Evolutionary conservation across 2,888 invertebrate species (phyloP).

Genomic region (Agriopis marginaria): DNA sequence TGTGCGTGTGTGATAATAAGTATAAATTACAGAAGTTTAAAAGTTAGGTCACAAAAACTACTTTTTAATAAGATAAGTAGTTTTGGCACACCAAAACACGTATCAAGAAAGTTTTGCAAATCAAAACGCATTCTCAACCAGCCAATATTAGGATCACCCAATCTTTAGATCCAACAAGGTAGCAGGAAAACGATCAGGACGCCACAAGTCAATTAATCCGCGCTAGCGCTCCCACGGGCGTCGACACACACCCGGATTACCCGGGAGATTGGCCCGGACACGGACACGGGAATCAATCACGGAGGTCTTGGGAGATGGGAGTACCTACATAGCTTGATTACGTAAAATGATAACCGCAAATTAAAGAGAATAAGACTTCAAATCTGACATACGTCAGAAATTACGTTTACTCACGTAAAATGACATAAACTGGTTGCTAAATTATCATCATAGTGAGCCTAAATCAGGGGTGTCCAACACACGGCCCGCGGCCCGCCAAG

Average conservation of each 20-base stretch:
- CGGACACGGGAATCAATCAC: conserved; percentile 71
- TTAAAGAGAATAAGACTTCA: background rate
- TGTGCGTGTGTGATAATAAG: too few species aligned
- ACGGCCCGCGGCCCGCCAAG: too few species aligned
- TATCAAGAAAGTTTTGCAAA: too few species aligned
- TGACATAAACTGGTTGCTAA: too few species aligned
- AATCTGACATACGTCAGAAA: too few species aligned
- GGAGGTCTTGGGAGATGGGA: conserved; percentile 25
- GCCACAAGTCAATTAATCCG: conserved; percentile 50
- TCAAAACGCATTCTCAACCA: background rate
- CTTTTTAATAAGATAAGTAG: too few species aligned
- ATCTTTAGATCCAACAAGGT: conserved; percentile 6
- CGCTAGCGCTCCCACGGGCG: conserved; percentile 58
- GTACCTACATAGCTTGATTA: background rate
- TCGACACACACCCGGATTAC: conserved; percentile 74
- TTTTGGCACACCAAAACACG: too few species aligned
- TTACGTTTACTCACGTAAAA: too few species aligned
- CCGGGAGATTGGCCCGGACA: conserved; percentile 74
- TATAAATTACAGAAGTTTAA: too few species aligned
- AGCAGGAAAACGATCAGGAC: conserved; percentile 18
- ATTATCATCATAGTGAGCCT: too few species aligned
- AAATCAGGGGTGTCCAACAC: too few species aligned
- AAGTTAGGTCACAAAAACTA: too few species aligned
- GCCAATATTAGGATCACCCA: background rate
- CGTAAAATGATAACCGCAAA: background rate